These are phyloP conservation scores for Yponomeuta cagnagella DNA, from an alignment of 2,888 invertebrate species.

Conservation along the genomic window DNA sequence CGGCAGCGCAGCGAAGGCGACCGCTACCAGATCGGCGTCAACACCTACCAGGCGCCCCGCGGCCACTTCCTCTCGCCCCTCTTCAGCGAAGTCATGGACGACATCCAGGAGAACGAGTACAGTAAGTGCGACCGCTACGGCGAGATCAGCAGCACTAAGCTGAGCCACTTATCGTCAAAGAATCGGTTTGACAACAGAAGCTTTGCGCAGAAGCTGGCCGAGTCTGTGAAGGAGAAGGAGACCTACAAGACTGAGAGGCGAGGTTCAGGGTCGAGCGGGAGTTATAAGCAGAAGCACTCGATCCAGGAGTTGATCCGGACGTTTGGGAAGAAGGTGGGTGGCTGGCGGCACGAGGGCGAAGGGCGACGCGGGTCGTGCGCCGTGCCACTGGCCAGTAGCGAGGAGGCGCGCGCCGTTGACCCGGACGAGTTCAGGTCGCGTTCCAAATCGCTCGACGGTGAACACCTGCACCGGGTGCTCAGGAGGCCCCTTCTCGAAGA, in stretches of 20 bases:
- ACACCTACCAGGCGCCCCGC: constrained; percentile 46
- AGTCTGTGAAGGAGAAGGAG: constrained; percentile 32
- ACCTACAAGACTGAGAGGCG: constrained; percentile 42
- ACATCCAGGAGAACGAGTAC: constrained; percentile 67
- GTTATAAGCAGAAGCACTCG: constrained; percentile 75
- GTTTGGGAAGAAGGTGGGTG: constrained; percentile 84
- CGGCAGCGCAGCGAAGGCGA: constrained; percentile 48
- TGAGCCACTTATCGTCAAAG: constrained; percentile 41
- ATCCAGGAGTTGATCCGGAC: constrained; percentile 86
- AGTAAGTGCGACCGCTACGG: constrained; percentile 69
- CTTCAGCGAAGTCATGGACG: constrained; percentile 64
- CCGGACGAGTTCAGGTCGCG: constrained; percentile 83
- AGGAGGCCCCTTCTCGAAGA: constrained; percentile 77
- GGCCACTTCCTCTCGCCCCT: constrained; percentile 66
- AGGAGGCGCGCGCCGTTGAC: constrained; percentile 34
- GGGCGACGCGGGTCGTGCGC: constrained; percentile 61
- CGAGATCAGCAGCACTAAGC: constrained; percentile 59
- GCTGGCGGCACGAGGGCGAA: constrained; percentile 79
- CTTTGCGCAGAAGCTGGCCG: constrained; percentile 60
- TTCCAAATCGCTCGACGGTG: constrained; percentile 85
- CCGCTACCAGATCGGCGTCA: constrained; percentile 44
- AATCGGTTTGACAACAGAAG: constrained; percentile 58
- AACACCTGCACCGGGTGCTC: constrained; percentile 53
- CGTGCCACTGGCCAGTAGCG: constrained; percentile 62
- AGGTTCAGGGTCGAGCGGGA: constrained; percentile 52